A percentile compares a stretch with the other conserved stretches of the same genome.
These are phyloP conservation scores for Xenotilapia longispinis DNA, from an alignment of 2,113 vertebrate genomes.

Conservation along the genomic window DNA sequence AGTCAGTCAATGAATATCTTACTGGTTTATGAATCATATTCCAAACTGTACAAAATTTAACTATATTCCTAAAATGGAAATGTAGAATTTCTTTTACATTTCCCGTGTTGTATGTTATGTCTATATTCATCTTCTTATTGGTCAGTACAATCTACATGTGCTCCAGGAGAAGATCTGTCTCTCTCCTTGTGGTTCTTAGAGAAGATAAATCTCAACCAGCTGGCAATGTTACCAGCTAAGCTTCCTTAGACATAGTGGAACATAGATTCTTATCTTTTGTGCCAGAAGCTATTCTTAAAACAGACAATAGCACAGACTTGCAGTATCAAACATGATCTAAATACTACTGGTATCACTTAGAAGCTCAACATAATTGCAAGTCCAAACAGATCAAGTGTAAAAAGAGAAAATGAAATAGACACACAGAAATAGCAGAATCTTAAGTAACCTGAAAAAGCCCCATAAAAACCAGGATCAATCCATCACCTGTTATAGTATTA, in stretches of 20 bases:
- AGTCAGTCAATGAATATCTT: not conserved
- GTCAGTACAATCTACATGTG: not conserved
- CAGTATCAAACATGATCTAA: not conserved
- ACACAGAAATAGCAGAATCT: slow-evolving; percentile 7
- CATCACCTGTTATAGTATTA: not conserved
- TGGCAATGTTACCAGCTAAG: slow-evolving; percentile 5
- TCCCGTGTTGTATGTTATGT: not conserved
- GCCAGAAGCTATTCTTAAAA: slow-evolving; percentile 9
- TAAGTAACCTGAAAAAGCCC: slow-evolving; percentile 43
- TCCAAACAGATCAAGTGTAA: not conserved
- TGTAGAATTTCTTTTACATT: not conserved
- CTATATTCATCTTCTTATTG: not conserved
- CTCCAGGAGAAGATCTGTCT: not conserved
- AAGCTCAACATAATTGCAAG: not conserved
- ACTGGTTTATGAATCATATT: not conserved
- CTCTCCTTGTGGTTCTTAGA: not conserved
- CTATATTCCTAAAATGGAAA: not conserved
- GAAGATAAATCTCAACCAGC: not conserved
- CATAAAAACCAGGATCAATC: slow-evolving; percentile 12
- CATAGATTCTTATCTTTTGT: slow-evolving; percentile 19
- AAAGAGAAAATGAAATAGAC: slow-evolving; percentile 23
- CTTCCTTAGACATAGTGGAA: not conserved
- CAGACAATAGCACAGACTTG: not conserved
- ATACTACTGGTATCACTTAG: not conserved
- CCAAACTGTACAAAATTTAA: not conserved